A percentile compares a stretch with the other conserved stretches of the same genome.
phyloP scores from a whole-genome alignment of 2,797 vertebrate species.

The Pangasius macronema region DNA sequence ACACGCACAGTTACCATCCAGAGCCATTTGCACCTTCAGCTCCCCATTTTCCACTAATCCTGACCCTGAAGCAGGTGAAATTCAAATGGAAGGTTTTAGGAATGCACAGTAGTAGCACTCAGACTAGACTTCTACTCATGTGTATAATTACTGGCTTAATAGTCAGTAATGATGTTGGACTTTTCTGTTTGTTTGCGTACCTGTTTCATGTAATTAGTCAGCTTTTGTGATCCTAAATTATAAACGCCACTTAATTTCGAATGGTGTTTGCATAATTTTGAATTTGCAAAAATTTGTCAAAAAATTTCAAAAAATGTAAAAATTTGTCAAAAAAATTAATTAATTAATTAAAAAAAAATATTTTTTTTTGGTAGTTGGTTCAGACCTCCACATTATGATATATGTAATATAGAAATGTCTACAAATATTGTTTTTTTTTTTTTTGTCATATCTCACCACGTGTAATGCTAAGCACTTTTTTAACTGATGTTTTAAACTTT shows the following conservation, averaged over 20 bases:
- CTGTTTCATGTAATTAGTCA: neutral
- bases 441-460: neutral
- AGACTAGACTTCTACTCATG: neutral
- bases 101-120: neutral
- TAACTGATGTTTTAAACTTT: neutral
- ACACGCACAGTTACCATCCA: conserved; percentile 60
- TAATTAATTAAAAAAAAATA: no score
- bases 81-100: neutral
- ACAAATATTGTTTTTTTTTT: neutral
- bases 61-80: conserved; percentile 4
- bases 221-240: neutral
- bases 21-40: conserved; percentile 66
- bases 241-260: neutral
- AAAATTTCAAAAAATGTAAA: no score
- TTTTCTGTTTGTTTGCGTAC: neutral
- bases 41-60: conserved; percentile 14
- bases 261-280: neutral
- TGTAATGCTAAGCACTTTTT: neutral
- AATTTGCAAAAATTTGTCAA: no score
- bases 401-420: neutral
- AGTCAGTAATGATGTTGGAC: neutral
- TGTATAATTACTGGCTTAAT: neutral
- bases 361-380: neutral
- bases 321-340: no score
- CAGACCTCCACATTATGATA: neutral